These are phyloP conservation scores for Amphiura filiformis DNA, from an alignment of 35 echinoderm and acorn worm genomes.

Conservation along the genomic window DNA sequence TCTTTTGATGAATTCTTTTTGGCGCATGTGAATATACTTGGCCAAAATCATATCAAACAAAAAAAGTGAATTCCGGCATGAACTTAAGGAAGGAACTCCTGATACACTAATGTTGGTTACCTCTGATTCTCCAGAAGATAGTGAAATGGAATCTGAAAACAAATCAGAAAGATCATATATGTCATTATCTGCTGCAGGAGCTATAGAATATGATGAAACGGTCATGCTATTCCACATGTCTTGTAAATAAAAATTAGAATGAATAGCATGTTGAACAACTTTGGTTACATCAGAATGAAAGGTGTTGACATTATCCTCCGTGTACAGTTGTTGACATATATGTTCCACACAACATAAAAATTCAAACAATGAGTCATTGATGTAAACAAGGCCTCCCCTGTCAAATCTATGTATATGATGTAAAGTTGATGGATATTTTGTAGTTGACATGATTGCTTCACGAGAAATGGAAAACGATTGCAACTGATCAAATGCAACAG, in stretches of 20 bases:
- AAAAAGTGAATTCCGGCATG: no score
- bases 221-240: not conserved
- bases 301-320: not conserved
- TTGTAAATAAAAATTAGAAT: conserved; percentile 9
- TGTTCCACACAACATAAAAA: not conserved
- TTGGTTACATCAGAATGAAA: not conserved
- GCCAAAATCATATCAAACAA: not conserved
- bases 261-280: not conserved
- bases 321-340: not conserved
- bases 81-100: not conserved
- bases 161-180: not conserved
- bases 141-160: not conserved
- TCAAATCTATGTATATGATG: not conserved
- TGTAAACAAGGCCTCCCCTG: not conserved
- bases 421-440: not conserved
- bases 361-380: not conserved
- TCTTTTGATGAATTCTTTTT: not conserved
- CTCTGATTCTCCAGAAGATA: not conserved
- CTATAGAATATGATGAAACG: not conserved
- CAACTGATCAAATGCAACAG: not conserved
- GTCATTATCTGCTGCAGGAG: not conserved
- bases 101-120: not conserved
- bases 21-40: not conserved
- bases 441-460: not conserved
- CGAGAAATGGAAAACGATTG: not conserved